Conservation (phyloP, 2,113 vertebrate genomes). For the Australoheros scitulus region DNA sequence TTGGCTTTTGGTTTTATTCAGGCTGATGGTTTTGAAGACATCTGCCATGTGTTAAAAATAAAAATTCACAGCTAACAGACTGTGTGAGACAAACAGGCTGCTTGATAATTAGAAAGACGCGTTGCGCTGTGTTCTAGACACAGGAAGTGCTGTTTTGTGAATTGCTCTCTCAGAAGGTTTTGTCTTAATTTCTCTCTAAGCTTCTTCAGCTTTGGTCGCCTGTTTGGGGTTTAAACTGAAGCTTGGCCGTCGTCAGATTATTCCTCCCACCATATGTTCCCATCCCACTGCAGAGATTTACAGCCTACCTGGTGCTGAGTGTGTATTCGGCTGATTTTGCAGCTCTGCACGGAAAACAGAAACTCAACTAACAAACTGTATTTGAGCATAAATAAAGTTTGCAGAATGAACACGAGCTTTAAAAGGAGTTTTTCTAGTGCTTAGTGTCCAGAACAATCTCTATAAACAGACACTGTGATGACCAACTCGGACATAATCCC, state of each 20-base stretch:
- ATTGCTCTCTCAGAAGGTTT: neutral
- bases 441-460: neutral
- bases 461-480: neutral
- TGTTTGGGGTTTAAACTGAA: constrained; percentile 17
- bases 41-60: neutral
- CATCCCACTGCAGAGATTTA: neutral
- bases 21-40: neutral
- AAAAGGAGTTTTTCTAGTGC: neutral
- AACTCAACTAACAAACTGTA: neutral
- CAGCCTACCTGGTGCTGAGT: constrained; percentile 2
- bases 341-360: neutral
- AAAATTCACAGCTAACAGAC: neutral
- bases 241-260: constrained; percentile 36
- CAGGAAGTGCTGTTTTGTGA: neutral
- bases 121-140: neutral
- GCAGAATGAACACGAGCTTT: rapidly evolving
- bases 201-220: constrained; percentile 25
- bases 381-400: neutral
- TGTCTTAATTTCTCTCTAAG: constrained; percentile 33
- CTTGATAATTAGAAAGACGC: neutral
- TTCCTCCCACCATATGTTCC: constrained; percentile 47
- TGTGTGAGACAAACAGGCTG: neutral
- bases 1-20: neutral
- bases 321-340: neutral
- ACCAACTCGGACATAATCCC: too few relatives aligned